phyloP scores from a whole-genome alignment of 2,113 vertebrate species.

The Psophia crepitans region DNA sequence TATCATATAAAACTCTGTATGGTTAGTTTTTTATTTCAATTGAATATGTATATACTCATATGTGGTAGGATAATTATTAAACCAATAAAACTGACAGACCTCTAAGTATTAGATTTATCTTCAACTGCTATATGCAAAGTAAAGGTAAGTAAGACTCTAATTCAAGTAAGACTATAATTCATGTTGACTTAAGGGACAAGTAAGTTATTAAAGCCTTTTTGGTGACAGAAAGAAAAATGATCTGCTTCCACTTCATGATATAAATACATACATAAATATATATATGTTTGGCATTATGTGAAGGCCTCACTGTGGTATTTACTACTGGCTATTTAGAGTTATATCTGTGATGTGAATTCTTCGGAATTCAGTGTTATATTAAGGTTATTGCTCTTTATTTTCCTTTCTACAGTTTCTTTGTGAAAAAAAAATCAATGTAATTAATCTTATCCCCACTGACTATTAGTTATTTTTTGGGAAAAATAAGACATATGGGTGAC shows the following conservation, averaged over 20 bases:
- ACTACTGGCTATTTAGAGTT: not conserved
- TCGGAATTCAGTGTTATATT: not conserved
- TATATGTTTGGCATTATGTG: not conserved
- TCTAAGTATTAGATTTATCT: not conserved
- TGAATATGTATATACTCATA: not conserved
- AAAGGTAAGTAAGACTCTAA: not conserved
- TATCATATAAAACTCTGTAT: not conserved
- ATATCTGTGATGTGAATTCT: not conserved
- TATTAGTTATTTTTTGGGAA: not conserved
- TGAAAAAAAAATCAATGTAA: not conserved
- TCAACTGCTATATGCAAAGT: not conserved
- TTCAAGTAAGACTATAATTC: not conserved
- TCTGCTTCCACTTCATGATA: not conserved
- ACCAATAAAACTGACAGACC: not conserved
- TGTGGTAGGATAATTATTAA: not conserved
- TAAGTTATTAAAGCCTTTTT: not conserved
- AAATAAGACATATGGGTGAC: not conserved
- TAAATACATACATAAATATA: not conserved
- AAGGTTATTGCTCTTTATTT: not conserved
- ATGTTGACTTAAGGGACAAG: not conserved
- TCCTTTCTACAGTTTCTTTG: not conserved
- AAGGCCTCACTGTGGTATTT: rapidly evolving
- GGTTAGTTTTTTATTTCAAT: not conserved
- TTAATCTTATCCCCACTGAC: not conserved
- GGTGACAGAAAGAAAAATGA: not conserved